Base-by-base conservation (phyloP, 2,888 invertebrate species). In the Mimumesa dahlbomi region DNA sequence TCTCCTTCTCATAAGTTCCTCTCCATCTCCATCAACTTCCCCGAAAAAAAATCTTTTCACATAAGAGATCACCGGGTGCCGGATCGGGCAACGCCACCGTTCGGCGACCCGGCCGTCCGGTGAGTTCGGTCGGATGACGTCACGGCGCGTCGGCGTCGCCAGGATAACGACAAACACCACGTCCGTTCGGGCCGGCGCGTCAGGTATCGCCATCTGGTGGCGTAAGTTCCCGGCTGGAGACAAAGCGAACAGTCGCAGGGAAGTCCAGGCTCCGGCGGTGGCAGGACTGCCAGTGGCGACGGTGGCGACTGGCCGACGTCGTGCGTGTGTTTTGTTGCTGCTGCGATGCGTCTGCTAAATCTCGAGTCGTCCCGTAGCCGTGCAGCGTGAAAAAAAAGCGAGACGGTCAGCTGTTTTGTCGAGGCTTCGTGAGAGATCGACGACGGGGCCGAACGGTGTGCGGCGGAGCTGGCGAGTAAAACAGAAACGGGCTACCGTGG, bases 301-400 rank as follows among this genome's bases (percentile, higher is more conserved):
- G 69, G 81, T 78, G 81, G 71, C 78, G 73, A 78, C 70, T 77
- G 75, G 68, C 78, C 61, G 75, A 67, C 59, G 76, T 76, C 52
- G 80, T 66, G 79, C 22, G 68, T 64, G 64, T 79, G 67, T 75
- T 73, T 73, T 73, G 79, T 79, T 73, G 66, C 59, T 70, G 77
- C 45, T 80, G 72, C 80, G 74, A 79, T 79, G 79, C 80, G 71
- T 80, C 61, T 71, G 74, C 62, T 72, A 77, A 80, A 77, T 80
- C 68, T 65, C 49, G 53, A 71, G 59, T 73, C 59, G 63, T 63
- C 54, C 36, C 58, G 64, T 65, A 64, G 61, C 61, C 53, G 46
- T 65, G 25, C n/a, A 25, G 25, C 25, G 73, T 63, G 68, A 61
- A 52, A 72, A 64, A 56, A 66, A 53, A 42, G 54, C 13, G 53